Evolutionary conservation across 2,888 invertebrate species (phyloP).

Genomic region (Julus scanicus): DNA sequence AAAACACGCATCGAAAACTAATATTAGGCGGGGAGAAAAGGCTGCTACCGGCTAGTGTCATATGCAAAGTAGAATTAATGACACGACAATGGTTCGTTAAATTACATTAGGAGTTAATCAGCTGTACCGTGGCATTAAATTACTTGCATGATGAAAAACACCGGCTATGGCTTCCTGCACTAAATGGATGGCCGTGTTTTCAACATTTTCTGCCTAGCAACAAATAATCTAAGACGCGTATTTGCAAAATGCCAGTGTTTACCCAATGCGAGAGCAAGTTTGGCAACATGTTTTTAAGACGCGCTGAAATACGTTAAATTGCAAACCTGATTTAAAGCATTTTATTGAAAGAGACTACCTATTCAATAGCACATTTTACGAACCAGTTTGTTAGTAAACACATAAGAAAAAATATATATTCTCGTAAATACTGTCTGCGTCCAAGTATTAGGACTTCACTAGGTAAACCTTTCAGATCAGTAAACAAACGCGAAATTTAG

Average conservation of each 20-base stretch:
- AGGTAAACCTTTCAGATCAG: no score
- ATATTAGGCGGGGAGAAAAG: neutral
- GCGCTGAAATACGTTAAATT: neutral
- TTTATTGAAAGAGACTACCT: neutral
- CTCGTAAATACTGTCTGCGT: neutral
- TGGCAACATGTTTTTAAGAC: neutral
- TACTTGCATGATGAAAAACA: constrained; percentile 29
- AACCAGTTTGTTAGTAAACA: neutral
- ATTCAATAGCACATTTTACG: neutral
- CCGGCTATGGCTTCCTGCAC: neutral
- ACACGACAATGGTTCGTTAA: constrained; percentile 54
- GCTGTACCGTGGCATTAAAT: constrained; percentile 49
- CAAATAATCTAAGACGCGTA: neutral
- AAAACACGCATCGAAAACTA: constrained; percentile 5
- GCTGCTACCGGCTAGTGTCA: constrained; percentile 14
- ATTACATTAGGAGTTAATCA: constrained; percentile 56
- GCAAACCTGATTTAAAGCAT: neutral
- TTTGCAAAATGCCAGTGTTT: neutral
- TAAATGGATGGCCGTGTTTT: neutral
- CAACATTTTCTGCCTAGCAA: constrained; percentile 6
- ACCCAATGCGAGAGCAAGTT: neutral
- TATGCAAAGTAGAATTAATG: constrained; percentile 55
- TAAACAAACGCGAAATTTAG: no score
- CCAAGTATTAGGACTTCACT: neutral
- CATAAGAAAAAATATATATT: neutral